Evolutionary conservation across 1,140 invertebrate genomes (phyloP).

Genomic region (Drosophila pseudoananassae): DNA sequence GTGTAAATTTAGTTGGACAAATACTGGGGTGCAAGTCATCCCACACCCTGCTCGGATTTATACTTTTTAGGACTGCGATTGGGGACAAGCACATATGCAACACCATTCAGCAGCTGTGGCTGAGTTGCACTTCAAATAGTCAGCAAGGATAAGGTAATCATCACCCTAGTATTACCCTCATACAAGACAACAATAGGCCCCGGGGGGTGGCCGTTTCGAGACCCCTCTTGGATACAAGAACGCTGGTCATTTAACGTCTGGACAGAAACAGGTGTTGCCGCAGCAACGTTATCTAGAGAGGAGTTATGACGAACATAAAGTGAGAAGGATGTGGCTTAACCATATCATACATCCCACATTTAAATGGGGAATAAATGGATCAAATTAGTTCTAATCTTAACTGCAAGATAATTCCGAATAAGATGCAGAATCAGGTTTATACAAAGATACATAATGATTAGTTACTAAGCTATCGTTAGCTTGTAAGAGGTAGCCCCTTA

Average conservation of each 20-base stretch:
- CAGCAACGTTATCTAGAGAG: neutral
- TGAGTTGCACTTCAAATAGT: constrained; percentile 1
- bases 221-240: neutral
- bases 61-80: neutral
- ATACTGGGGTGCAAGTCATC: constrained; percentile 20
- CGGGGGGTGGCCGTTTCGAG: neutral
- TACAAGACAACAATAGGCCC: neutral
- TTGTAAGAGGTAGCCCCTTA: too few species aligned
- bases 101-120: neutral
- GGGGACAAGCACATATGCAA: neutral
- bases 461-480: too few species aligned
- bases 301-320: neutral
- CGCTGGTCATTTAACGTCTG: neutral
- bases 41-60: neutral
- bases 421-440: too few species aligned
- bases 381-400: too few species aligned
- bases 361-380: too few species aligned
- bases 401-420: too few species aligned
- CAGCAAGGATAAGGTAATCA: neutral
- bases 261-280: neutral
- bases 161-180: neutral
- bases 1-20: constrained; percentile 56
- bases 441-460: too few species aligned
- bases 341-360: too few species aligned
- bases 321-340: neutral